These are phyloP conservation scores for Turritopsis dohrnii DNA, from an alignment of 30 jellyfish, hydroid and myxozoan species.

Conservation along the genomic window DNA sequence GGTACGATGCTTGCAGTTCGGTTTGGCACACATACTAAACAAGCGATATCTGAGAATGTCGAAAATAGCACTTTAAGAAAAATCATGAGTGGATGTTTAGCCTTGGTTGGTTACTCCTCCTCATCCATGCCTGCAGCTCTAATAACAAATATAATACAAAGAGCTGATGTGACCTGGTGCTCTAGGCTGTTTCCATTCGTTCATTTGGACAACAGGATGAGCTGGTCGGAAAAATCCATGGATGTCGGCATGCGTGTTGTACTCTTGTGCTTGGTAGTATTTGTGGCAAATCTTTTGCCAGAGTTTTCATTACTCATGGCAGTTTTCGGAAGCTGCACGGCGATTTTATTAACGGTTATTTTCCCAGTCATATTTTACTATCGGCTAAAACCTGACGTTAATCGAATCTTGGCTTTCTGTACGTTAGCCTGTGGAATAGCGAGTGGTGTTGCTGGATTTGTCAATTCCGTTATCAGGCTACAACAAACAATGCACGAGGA, in stretches of 20 bases:
- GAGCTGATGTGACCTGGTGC: constrained; percentile 38
- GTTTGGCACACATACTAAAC: constrained; percentile 56
- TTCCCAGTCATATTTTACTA: constrained; percentile 53
- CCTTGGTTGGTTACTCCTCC: constrained; percentile 60
- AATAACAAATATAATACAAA: constrained; percentile 52
- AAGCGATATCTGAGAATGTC: constrained; percentile 55
- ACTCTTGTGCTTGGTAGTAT: constrained; percentile 38
- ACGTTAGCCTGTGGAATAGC: neutral
- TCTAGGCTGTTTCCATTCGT: constrained; percentile 42
- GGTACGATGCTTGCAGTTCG: constrained; percentile 61
- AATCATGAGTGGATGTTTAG: constrained; percentile 47
- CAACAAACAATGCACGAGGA: neutral
- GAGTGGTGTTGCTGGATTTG: neutral
- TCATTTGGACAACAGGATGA: constrained; percentile 34
- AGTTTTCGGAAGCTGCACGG: constrained; percentile 75
- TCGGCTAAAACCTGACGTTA: neutral
- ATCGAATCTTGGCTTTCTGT: neutral
- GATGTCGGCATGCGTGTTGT: constrained; percentile 54
- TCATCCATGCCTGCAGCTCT: constrained; percentile 75
- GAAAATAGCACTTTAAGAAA: constrained; percentile 20
- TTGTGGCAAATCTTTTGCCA: constrained; percentile 58
- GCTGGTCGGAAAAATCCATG: constrained; percentile 57
- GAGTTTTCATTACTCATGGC: constrained; percentile 84
- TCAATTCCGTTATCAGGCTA: neutral
- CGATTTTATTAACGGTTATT: constrained; percentile 43